Base-by-base conservation (phyloP, 1,140 invertebrate species). In the Macrobrachium nipponense region DNA sequence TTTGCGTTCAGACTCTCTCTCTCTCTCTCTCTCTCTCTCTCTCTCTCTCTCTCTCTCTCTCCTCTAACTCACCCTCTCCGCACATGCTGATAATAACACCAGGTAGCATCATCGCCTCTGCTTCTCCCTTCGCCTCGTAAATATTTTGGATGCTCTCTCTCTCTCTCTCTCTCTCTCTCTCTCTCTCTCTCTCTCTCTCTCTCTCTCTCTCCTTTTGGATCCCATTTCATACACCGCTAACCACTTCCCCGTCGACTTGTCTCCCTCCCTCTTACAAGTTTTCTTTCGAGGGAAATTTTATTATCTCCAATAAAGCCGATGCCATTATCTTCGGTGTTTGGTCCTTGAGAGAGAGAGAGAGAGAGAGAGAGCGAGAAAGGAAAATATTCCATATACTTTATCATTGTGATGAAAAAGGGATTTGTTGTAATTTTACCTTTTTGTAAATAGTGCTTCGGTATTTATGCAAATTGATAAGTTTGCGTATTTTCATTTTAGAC, bases 21-120 rank as follows among this genome's bases (percentile, higher is more conserved):
- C 72, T 73, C 72, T 73, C 72, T 73, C 43, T 76, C 73, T 76
- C 73, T 76, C 73, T 76, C 73, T 76, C 73, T 76, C 73, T 76
- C 73, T 76, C 73, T 76, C 72, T 76, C 73, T 76, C 73, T 76
- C 73, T 76, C 73, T 76, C 73, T 27, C n/a, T 27, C n/a, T 36
- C 18, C 20, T 11, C 3, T 36, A 10, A 12, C 23, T 51, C 27
- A 2, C 4, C 18, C 43, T 18, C 27, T 27, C 8, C 51, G 27
- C 36, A 23, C 73, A 51, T 51, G 27, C 12, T 51, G 51, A 51
- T 51, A 7, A 7, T 51, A 51, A 5, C 51, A 51, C 51, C 51
- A 51, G 51, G 51, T 51, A 51, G 51, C 51, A 51, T 51, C 51
- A 51, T 7, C n/a, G n/a, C n/a, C n/a, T n/a, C n/a, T n/a, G n/a